Evolutionary conservation across 2,888 invertebrate species (phyloP), one percentile per base, ranked within the genome.

Genomic region (Stenodema calcarata): DNA sequence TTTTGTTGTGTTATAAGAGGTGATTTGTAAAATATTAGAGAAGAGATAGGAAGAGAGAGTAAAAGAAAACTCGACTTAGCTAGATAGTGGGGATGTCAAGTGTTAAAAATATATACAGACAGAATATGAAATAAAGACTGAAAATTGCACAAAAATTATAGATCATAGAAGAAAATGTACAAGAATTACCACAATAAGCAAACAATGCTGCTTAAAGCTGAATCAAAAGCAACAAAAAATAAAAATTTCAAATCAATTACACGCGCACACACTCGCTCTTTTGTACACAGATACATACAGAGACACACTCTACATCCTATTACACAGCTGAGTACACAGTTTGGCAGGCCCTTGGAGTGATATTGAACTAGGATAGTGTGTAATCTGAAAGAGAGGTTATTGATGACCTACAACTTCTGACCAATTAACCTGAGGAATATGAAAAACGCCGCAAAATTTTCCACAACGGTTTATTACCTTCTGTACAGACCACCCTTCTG

Each of bases 191-290:
- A 79, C 78, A 80, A 78, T 82, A 30, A 78, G 78, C 16, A 83
- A 83, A 86, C 86, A 86, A 47, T 80, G 86, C 86, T 86, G 86
- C 86, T 80, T 28, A 47, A 86, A 86, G 86, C 86, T 70, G 70
- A 80, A 86, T 54, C 50, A 54, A 54, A 28, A 80, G 75, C 62
- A 35, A 85, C 73, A 50, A 54, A 73, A 70, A 75, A 78, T 30
- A 79, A 50, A 79, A 50, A 27, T 28, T 78, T 42, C 41, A 75
- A 75, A 75, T 35, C 27, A 79, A 79, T 44, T 27, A 54, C 11
- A 54, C 47, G 16, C 35, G 0, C 73, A 35, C 73, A 18, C 73
- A 73, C 73, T 12, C 73, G 0, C 28, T 35, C 28, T 23, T 69
- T 69, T 12, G 18, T 7, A 6, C 47, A 47, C 47, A 16, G 47